Base-by-base conservation (phyloP, 2,797 vertebrate genomes). In the Lates japonicus region DNA sequence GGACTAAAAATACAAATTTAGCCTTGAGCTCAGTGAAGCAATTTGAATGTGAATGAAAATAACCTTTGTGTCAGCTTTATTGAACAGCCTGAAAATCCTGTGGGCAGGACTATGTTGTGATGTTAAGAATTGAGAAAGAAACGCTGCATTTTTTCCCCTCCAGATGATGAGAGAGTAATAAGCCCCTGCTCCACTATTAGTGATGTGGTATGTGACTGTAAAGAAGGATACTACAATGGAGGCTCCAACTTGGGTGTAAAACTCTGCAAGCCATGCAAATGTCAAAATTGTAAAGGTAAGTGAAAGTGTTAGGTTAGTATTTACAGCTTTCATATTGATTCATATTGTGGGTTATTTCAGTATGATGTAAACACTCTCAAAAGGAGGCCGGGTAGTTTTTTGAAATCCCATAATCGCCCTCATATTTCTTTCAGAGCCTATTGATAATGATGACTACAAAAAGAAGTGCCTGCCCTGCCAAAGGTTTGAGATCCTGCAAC, bases 181-280 rank as follows among this genome's bases (percentile, higher is more conserved):
- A 20, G 0, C 8, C 0, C 1, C 1, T 95, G 95, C 70, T 29
- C 3, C 44, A 0, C 1, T 22, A 14, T 14, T 3, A 69, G n/a
- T 0, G 0, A 93, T 37, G 12, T 2, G 16, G 9, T 8, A 13
- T 95, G 95, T 39, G 37, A 0, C 0, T 95, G 94, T 75, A 31
- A 51, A 64, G 0, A 48, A 0, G 73, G 63, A 13, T 76, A 54
- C 72, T 93, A 84, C 72, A 14, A 33, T 16, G 1, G 0, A 25
- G 3, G 0, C 8, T 0, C 0, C 1, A 0, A 1, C 0, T 0
- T 0, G 2, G 0, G 0, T 1, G 0, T 0, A 0, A 16, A 0
- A 12, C 0, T 2, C 0, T 82, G 79, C 42, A 0, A 0, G 1
- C 0, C 0, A 6, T 83, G 82, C 19, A 2, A 0, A 1, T 7